Evolutionary conservation across 2,888 invertebrate species (phyloP).

Genomic region (Andrena haemorrhoa): DNA sequence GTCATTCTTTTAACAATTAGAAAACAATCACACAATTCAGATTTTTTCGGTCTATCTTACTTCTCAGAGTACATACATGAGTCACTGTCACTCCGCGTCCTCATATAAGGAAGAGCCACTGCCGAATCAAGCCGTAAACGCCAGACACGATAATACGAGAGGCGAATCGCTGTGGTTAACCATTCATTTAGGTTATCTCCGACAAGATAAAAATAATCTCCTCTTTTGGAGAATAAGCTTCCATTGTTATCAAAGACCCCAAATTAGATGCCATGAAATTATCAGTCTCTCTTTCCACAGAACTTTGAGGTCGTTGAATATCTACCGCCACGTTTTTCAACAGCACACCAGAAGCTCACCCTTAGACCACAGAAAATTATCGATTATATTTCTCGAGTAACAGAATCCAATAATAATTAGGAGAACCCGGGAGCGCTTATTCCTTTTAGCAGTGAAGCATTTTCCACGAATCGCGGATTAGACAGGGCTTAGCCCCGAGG

Average conservation of each 20-base stretch:
- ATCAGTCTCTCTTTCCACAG: not conserved
- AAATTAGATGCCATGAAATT: slow-evolving; percentile 19
- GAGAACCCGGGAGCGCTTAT: not conserved
- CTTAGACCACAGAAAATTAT: not conserved
- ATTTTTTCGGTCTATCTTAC: too few relatives aligned
- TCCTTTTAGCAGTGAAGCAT: not conserved
- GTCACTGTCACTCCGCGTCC: too few relatives aligned
- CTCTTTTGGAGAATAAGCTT: not conserved
- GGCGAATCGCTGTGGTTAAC: not conserved
- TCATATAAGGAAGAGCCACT: too few relatives aligned
- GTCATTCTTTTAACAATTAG: too few relatives aligned
- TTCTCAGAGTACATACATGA: too few relatives aligned
- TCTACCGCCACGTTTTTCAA: not conserved
- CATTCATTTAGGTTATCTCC: not conserved
- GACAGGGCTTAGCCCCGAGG: not conserved
- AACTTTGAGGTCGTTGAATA: too few relatives aligned
- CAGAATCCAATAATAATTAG: not conserved
- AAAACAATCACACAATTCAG: too few relatives aligned
- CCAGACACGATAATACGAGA: not conserved
- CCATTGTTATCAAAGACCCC: not conserved
- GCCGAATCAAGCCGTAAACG: not conserved
- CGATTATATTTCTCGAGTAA: not conserved
- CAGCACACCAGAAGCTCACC: not conserved
- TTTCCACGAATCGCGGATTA: slow-evolving; percentile 6
- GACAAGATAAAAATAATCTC: slow-evolving; percentile 23